These are phyloP conservation scores for Melanerpes formicivorus DNA, from an alignment of 2,113 vertebrate genomes.

Conservation along the genomic window DNA sequence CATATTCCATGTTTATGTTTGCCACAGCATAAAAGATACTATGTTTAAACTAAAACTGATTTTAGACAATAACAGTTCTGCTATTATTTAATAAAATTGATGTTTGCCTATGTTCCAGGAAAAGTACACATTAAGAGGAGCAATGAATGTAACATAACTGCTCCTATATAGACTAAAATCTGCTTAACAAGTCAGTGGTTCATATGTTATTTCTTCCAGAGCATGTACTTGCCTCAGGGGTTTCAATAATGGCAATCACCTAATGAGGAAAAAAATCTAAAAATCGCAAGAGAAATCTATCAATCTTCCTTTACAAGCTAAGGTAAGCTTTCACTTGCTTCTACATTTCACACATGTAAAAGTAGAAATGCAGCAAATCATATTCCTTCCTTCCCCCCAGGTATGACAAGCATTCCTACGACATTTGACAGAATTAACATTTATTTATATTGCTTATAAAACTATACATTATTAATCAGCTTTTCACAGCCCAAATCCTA, in stretches of 20 bases:
- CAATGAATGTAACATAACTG: not conserved
- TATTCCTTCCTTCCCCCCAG: not conserved
- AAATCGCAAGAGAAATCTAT: not conserved
- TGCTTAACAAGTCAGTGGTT: not conserved
- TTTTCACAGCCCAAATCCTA: not conserved
- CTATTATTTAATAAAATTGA: not conserved
- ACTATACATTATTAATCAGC: conserved; percentile 27
- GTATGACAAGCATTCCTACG: not conserved
- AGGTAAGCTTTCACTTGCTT: not conserved
- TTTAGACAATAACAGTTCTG: not conserved
- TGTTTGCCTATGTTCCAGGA: not conserved
- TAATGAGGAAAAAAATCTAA: not conserved
- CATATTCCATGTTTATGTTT: not conserved
- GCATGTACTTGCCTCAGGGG: not conserved
- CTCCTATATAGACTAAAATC: not conserved
- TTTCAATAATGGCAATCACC: not conserved
- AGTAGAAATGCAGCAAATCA: not conserved
- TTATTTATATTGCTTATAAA: not conserved
- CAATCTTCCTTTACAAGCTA: not conserved
- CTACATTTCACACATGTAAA: not conserved
- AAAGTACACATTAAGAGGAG: not conserved
- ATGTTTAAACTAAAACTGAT: not conserved
- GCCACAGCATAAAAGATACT: not conserved
- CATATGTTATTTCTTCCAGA: not conserved
- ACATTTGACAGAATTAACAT: conserved; percentile 18